phyloP scores from a whole-genome alignment of 2,888 invertebrate genomes.

The Campoplex nolae region DNA sequence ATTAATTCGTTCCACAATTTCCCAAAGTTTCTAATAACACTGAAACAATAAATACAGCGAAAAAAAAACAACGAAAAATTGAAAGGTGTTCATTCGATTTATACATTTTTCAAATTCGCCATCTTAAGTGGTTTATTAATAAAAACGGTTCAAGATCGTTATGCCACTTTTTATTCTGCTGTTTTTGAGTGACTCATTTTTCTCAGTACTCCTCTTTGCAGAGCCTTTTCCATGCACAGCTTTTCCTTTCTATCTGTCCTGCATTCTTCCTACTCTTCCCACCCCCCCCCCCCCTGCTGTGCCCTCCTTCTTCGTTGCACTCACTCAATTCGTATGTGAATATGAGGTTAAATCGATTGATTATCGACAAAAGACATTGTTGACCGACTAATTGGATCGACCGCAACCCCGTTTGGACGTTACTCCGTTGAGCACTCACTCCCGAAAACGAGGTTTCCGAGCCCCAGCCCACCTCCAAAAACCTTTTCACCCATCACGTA shows the following conservation, averaged over 20 bases:
- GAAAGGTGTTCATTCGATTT: neutral
- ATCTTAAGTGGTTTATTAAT: neutral
- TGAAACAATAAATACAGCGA: neutral
- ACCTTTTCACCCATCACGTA: neutral
- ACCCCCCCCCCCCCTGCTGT: neutral
- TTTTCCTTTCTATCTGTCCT: conserved; percentile 6
- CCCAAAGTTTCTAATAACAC: neutral
- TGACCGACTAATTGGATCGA: conserved; percentile 66
- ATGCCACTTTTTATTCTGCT: neutral
- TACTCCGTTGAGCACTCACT: conserved; percentile 17
- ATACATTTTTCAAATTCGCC: neutral
- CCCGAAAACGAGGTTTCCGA: neutral
- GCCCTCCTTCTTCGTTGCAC: neutral
- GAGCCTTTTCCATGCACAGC: neutral
- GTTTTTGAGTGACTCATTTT: neutral
- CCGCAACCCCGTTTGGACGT: conserved; percentile 53
- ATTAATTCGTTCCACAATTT: neutral
- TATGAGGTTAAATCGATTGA: conserved; percentile 62
- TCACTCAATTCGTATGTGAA: conserved; percentile 16
- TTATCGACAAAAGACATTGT: conserved; percentile 69
- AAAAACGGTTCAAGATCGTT: neutral
- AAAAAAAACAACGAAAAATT: no score
- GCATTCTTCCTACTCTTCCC: neutral
- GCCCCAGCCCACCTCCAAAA: neutral
- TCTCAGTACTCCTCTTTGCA: neutral